phyloP scores from a whole-genome alignment of 1,140 invertebrate species.

The Leptoteleia sp. region DNA sequence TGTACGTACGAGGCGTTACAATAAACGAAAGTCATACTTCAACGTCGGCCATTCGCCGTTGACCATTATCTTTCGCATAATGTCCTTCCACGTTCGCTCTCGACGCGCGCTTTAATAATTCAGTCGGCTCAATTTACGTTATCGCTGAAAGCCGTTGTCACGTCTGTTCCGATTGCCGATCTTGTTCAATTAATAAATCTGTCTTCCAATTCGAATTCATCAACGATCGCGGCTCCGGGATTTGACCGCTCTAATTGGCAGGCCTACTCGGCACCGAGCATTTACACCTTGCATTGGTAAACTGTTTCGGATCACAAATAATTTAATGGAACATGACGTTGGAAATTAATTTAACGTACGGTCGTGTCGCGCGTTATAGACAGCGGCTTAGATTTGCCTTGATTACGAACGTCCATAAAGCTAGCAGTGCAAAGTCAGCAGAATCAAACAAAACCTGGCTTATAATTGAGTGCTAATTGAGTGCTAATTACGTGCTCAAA shows the following conservation, averaged over 20 bases:
- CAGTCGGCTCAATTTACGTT: slow-evolving; percentile 41
- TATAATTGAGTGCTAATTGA: too few species aligned
- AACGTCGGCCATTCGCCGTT: too few species aligned
- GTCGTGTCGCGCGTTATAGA: slow-evolving; percentile 22
- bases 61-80: too few species aligned
- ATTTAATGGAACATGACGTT: slow-evolving; percentile 50
- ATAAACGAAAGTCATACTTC: too few species aligned
- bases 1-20: too few species aligned
- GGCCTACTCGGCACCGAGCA: slow-evolving; percentile 22
- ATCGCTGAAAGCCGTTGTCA: slow-evolving; percentile 47
- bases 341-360: slow-evolving; percentile 36
- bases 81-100: too few species aligned
- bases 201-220: slow-evolving; percentile 27
- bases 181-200: slow-evolving; percentile 60
- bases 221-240: slow-evolving; percentile 7
- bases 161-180: slow-evolving; percentile 46
- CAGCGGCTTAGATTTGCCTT: slow-evolving; percentile 1
- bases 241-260: slow-evolving; percentile 37
- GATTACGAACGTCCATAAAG: too few species aligned
- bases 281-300: slow-evolving; percentile 47
- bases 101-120: slow-evolving; percentile 49
- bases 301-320: slow-evolving; percentile 23
- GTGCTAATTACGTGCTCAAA: too few species aligned
- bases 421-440: too few species aligned
- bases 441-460: too few species aligned